These are phyloP conservation scores for Hyles vespertilio DNA, from an alignment of 1,140 invertebrate species.

Conservation along the genomic window DNA sequence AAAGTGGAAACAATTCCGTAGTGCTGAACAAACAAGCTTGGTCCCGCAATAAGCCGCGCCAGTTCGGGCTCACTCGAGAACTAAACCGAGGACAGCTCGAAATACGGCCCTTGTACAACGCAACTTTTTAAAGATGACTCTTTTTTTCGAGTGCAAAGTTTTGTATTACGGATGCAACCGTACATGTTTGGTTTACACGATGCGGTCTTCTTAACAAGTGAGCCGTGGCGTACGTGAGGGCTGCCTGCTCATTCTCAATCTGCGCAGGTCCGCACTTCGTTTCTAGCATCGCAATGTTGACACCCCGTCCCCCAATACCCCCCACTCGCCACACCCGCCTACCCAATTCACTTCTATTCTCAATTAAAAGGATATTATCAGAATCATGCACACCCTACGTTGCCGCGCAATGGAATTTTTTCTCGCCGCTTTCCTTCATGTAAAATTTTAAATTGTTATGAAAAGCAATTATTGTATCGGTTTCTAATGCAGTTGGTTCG, in stretches of 20 bases:
- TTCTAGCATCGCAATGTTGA: constrained; percentile 44
- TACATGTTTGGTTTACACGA: constrained; percentile 59
- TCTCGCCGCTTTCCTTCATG: constrained; percentile 5
- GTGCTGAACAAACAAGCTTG: constrained; percentile 52
- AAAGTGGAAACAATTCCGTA: constrained; percentile 46
- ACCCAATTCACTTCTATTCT: constrained; percentile 26
- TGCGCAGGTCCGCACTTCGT: constrained; percentile 32
- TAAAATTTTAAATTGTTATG: too few relatives aligned
- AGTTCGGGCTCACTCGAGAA: constrained; percentile 46
- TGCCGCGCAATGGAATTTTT: constrained; percentile 18
- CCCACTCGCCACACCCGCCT: constrained; percentile 8
- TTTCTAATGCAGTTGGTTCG: too few relatives aligned
- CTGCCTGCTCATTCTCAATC: constrained; percentile 44
- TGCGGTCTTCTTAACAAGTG: constrained; percentile 53
- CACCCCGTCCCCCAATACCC: constrained; percentile 4
- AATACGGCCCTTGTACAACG: constrained; percentile 36
- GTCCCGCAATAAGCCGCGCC: constrained; percentile 44
- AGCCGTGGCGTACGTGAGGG: constrained; percentile 47
- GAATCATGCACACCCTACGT: constrained; percentile 27
- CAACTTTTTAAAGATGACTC: constrained; percentile 49
- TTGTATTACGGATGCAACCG: constrained; percentile 53
- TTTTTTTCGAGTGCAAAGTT: constrained; percentile 57
- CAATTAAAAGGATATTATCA: constrained; percentile 61
- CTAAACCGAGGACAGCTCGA: constrained; percentile 45
- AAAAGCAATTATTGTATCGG: too few relatives aligned